phyloP scores from a whole-genome alignment of 2,113 vertebrate genomes.

The Leiothrix lutea region DNA sequence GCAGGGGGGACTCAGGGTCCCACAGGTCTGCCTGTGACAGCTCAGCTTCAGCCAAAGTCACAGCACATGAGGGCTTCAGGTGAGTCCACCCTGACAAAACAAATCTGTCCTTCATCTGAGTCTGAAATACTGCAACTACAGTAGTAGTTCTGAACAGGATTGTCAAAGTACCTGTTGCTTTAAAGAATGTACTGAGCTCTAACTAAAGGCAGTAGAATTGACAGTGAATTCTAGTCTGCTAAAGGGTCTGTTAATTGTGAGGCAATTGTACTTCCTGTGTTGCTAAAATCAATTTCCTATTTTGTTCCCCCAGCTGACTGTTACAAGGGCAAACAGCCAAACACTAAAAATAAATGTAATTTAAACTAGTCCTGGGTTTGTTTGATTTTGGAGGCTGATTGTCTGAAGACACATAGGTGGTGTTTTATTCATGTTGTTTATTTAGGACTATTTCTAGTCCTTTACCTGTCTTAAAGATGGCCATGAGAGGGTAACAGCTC shows the following conservation, averaged over 20 bases:
- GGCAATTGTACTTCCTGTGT: background rate
- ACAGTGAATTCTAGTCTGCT: background rate
- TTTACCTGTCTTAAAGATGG: background rate
- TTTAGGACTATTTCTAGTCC: background rate
- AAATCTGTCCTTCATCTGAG: background rate
- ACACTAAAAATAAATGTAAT: background rate
- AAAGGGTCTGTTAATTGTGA: background rate
- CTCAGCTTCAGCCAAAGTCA: background rate
- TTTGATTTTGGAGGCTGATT: background rate
- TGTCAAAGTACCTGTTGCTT: background rate
- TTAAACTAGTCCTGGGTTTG: background rate
- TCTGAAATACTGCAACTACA: background rate
- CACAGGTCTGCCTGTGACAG: fast-evolving
- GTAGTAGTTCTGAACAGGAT: background rate
- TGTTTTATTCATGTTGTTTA: background rate
- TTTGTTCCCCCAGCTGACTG: background rate
- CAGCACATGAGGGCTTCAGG: background rate
- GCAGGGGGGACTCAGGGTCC: background rate
- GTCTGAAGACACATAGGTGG: background rate
- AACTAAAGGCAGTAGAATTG: background rate
- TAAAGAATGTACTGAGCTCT: background rate
- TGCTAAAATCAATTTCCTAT: background rate
- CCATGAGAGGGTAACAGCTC: background rate
- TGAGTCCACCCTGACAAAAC: background rate
- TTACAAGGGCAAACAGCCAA: background rate